These are phyloP conservation scores for Physocephala rufipes DNA, from an alignment of 2,888 invertebrate genomes.

Conservation along the genomic window DNA sequence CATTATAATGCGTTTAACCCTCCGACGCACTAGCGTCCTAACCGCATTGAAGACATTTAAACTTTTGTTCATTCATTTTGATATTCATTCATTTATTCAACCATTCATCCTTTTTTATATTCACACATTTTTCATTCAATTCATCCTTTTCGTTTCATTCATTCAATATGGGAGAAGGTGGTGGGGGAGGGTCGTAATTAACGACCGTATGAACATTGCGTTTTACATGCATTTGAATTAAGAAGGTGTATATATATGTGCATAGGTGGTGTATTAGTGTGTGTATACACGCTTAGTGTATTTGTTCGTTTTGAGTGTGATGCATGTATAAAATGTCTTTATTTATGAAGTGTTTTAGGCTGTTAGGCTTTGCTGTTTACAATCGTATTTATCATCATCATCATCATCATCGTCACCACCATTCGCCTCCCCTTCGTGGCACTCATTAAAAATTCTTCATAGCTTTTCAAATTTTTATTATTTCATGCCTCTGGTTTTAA, in stretches of 20 bases:
- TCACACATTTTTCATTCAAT: too few relatives aligned
- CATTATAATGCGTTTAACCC: slow-evolving; percentile 13
- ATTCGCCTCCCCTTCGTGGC: too few relatives aligned
- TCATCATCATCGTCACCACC: too few relatives aligned
- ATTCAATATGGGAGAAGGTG: neutral
- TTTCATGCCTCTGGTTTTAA: neutral
- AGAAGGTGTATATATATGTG: neutral
- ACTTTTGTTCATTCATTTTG: neutral
- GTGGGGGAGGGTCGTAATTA: neutral
- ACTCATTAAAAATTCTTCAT: neutral
- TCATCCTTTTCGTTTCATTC: too few relatives aligned
- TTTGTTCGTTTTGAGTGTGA: too few relatives aligned
- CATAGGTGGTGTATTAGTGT: neutral
- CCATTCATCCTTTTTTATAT: neutral
- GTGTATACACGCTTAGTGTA: neutral
- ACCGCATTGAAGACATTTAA: neutral
- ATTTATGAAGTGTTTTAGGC: too few relatives aligned
- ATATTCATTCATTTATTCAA: neutral
- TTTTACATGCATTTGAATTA: neutral
- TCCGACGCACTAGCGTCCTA: neutral
- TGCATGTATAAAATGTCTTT: too few relatives aligned
- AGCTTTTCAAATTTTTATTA: neutral
- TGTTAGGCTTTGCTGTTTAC: too few relatives aligned
- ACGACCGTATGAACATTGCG: neutral
- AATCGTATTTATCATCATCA: too few relatives aligned